Percentiles rank a stretch among this genome's conserved stretches.
These are phyloP conservation scores for Channa striata DNA, from an alignment of 2,797 vertebrate species.

Conservation along the genomic window DNA sequence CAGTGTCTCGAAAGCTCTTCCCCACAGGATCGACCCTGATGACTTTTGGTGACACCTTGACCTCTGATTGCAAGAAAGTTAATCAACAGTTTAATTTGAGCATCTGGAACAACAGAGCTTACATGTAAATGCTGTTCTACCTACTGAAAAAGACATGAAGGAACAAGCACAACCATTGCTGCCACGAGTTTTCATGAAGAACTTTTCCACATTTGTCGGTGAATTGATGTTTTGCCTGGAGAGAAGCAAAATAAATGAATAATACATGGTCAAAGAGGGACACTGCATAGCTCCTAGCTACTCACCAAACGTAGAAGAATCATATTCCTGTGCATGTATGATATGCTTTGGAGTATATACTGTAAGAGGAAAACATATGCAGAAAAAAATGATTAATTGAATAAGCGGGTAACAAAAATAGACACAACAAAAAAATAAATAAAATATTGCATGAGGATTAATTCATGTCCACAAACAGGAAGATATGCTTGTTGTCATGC, in stretches of 20 bases:
- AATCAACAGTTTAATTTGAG: no score
- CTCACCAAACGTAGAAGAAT: constrained; percentile 14
- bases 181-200: constrained; percentile 11
- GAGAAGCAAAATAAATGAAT: constrained; percentile 37
- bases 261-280: constrained; percentile 20
- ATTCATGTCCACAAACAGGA: constrained; percentile 13
- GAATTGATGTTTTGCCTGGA: constrained; percentile 26
- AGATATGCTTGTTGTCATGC: neutral
- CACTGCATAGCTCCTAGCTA: constrained; percentile 21
- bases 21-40: neutral
- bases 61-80: no score
- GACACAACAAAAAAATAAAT: no score
- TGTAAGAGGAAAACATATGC: neutral
- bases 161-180: neutral
- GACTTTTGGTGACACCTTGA: neutral
- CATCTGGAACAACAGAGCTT: no score
- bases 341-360: neutral
- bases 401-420: neutral
- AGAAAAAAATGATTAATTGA: neutral
- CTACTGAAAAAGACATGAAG: no score
- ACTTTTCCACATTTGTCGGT: constrained; percentile 12
- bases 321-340: neutral
- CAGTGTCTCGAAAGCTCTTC: no score
- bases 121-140: no score
- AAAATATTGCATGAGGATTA: neutral